Conservation (phyloP, 2,113 vertebrate species). For the Semicossyphus pulcher region DNA sequence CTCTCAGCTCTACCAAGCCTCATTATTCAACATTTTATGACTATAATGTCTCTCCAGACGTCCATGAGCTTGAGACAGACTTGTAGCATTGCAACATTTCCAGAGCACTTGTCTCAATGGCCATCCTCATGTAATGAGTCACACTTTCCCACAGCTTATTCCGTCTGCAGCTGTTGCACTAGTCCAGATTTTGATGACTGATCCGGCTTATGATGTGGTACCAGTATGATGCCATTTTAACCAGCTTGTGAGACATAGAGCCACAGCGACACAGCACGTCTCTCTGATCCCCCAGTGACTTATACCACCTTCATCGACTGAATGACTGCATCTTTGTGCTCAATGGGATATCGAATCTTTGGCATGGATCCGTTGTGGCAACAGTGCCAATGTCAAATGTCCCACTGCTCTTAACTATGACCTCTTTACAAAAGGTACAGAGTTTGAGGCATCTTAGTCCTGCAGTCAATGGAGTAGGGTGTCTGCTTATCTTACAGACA, state of each 20-base stretch:
- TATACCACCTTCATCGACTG: background rate
- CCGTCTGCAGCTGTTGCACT: slow-evolving; percentile 46
- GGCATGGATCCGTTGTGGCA: background rate
- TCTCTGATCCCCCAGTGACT: background rate
- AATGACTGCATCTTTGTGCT: background rate
- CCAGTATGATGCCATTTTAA: slow-evolving; percentile 26
- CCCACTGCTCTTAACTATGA: no score
- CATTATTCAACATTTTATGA: slow-evolving; percentile 23
- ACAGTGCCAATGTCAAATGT: background rate
- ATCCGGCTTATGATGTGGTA: slow-evolving; percentile 23
- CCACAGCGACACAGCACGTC: slow-evolving; percentile 4
- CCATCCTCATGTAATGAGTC: slow-evolving; percentile 43
- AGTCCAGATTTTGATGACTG: slow-evolving; percentile 34
- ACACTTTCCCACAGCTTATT: slow-evolving; percentile 48
- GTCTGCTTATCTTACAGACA: background rate
- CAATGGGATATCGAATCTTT: background rate
- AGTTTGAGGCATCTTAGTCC: background rate
- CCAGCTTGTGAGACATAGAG: slow-evolving; percentile 22
- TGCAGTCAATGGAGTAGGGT: background rate
- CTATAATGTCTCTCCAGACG: slow-evolving; percentile 20
- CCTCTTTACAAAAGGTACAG: background rate
- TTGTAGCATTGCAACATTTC: slow-evolving; percentile 8
- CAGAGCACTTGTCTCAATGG: slow-evolving; percentile 22
- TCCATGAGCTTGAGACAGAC: slow-evolving; percentile 15
- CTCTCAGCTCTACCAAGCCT: background rate